These are phyloP conservation scores for Parthenolecanium corni DNA, from an alignment of 2,888 invertebrate genomes.

Conservation along the genomic window DNA sequence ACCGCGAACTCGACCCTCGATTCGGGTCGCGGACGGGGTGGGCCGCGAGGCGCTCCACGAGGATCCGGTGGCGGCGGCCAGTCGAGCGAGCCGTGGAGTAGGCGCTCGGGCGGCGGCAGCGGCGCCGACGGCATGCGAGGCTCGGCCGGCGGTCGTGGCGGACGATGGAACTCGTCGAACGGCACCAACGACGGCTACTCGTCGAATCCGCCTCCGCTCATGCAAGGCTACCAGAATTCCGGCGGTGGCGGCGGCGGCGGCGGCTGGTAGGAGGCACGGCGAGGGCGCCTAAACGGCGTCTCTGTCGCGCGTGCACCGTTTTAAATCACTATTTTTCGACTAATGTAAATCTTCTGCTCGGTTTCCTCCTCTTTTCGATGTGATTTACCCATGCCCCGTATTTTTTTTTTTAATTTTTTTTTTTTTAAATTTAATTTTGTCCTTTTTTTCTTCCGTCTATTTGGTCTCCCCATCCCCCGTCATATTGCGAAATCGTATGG, in stretches of 20 bases:
- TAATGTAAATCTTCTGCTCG: too few relatives aligned
- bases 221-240: neutral
- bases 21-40: neutral
- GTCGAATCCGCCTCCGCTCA: slow-evolving; percentile 9
- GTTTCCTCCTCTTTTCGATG: too few relatives aligned
- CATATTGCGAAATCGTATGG: too few relatives aligned
- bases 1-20: neutral
- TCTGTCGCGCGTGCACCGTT: too few relatives aligned
- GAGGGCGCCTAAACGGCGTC: too few relatives aligned
- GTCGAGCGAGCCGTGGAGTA: neutral
- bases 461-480: too few relatives aligned
- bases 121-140: neutral
- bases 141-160: slow-evolving; percentile 16
- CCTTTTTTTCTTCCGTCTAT: neutral
- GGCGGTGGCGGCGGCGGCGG: neutral
- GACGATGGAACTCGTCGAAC: slow-evolving; percentile 4
- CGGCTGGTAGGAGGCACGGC: neutral
- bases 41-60: neutral
- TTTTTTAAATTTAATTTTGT: neutral
- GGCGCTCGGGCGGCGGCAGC: neutral
- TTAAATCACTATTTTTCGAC: too few relatives aligned
- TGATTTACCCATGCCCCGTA: too few relatives aligned
- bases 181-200: neutral
- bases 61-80: neutral
- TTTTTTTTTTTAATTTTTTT: too few relatives aligned